Evolutionary conservation across 2,113 vertebrate species (phyloP).

Genomic region (Tachysurus vachellii): DNA sequence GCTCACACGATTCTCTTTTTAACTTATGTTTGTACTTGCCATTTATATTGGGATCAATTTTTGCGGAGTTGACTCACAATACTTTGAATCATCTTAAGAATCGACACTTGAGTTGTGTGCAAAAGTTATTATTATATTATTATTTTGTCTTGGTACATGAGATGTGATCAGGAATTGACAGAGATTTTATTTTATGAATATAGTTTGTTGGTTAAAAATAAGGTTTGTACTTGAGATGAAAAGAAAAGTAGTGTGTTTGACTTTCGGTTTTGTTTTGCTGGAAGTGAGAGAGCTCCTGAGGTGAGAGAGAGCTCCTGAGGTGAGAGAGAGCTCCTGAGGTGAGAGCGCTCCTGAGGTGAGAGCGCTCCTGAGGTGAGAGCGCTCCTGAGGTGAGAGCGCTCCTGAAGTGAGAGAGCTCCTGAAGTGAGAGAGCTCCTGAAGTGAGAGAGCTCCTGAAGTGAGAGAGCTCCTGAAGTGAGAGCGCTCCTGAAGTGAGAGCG

Average conservation of each 20-base stretch:
- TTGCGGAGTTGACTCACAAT: background rate
- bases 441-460: no score
- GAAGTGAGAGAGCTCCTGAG: conserved; percentile 32
- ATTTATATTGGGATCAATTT: background rate
- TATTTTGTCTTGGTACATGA: background rate
- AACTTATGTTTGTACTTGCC: fast-evolving
- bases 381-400: no score
- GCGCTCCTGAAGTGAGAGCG: no score
- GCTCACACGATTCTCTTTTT: background rate
- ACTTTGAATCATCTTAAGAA: background rate
- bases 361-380: no score
- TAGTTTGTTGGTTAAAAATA: background rate
- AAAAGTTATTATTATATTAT: background rate
- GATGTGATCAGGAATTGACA: background rate
- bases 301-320: no score
- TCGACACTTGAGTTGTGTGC: background rate
- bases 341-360: no score
- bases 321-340: no score
- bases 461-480: no score
- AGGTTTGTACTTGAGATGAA: no score
- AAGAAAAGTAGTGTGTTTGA: background rate
- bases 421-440: no score
- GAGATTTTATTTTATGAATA: background rate
- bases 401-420: no score
- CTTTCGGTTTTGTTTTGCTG: conserved; percentile 80